Evolutionary conservation across 1,140 invertebrate genomes (phyloP), one percentile per base, ranked within the genome.

Genomic region (Drosophila bocqueti): DNA sequence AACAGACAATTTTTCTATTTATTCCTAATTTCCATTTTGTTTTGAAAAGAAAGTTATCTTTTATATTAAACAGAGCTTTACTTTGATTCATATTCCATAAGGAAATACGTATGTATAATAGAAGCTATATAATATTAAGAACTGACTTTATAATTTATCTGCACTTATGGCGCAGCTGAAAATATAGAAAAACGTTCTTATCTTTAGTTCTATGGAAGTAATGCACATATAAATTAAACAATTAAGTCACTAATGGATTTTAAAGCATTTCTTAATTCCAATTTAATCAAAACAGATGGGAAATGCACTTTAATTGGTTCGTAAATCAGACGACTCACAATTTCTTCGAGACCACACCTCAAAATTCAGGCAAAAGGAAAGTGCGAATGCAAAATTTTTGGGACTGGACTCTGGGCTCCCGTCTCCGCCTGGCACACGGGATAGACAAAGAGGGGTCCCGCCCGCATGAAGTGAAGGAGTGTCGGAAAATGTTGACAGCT

Each of bases 401-500:
- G 54, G 15, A 40, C 54, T 57, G 36, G 36, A 40, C 52, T 15
- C 15, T 34, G 34, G 18, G 31, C 52, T 24, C 21, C 21, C 49
- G 26, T 2, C 52, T 11, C 21, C 50, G 10, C 31, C 26, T 50
- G 16, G 9, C 15, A 40, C 54, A 40, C 36, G 21, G 54, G 36
- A 40, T 40, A 57, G 54, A 57, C 54, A 57, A 57, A 57, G 54
- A 57, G 40, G 15, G 10, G 36, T 10, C 54, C 21, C n/a, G n/a
- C 21, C 54, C 38, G 54, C 54, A 57, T 40, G 36, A 57, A 40
- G 36, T 57, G 54, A 57, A 57, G 54, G 36, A 26, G 29, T 7
- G 54, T 57, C 54, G 54, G 54, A 11, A 26, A 57, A 57, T 57
- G 54, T 40, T 57, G 54, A 57, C 54, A 57, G 54, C 54, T 57